phyloP scores from a whole-genome alignment of 1,140 invertebrate genomes.

The Saccostrea glomerata region DNA sequence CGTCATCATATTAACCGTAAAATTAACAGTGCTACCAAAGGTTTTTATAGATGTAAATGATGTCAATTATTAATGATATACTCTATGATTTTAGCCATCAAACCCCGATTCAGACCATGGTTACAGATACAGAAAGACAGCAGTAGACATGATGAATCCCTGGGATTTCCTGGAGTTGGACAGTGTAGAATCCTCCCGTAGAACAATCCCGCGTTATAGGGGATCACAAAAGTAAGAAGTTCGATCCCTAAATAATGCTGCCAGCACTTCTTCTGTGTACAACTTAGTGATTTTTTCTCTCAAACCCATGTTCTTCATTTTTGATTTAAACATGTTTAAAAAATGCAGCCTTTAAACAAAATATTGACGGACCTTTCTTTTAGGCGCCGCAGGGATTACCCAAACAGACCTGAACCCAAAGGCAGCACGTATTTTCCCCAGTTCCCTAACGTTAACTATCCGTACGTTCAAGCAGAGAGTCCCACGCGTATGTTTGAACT shows the following conservation, averaged over 20 bases:
- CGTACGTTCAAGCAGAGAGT: not conserved
- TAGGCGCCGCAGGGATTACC: not conserved
- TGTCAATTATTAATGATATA: too few relatives aligned
- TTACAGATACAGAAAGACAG: not conserved
- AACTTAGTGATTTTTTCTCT: too few relatives aligned
- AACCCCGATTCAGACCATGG: conserved; percentile 16
- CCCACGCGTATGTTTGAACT: conserved; percentile 34
- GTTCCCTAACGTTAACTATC: conserved; percentile 21
- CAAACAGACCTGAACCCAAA: conserved; percentile 18
- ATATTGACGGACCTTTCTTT: not conserved
- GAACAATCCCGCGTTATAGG: conserved; percentile 32
- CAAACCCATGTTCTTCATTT: too few relatives aligned
- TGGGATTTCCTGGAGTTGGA: conserved; percentile 36
- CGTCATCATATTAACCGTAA: too few relatives aligned
- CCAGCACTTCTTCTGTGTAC: not conserved
- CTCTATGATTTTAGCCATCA: not conserved
- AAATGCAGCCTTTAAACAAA: too few relatives aligned
- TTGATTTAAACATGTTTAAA: too few relatives aligned
- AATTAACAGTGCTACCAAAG: too few relatives aligned
- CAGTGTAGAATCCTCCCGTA: conserved; percentile 35
- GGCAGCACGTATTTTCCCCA: conserved; percentile 36
- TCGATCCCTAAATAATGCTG: too few relatives aligned
- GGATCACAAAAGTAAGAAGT: conserved; percentile 12
- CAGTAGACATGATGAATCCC: conserved; percentile 15
- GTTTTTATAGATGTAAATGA: too few relatives aligned